A percentile compares a stretch with the other conserved stretches of the same genome.
Conservation (phyloP, 2,113 vertebrate species). For the Sclerurus mexicanus region DNA sequence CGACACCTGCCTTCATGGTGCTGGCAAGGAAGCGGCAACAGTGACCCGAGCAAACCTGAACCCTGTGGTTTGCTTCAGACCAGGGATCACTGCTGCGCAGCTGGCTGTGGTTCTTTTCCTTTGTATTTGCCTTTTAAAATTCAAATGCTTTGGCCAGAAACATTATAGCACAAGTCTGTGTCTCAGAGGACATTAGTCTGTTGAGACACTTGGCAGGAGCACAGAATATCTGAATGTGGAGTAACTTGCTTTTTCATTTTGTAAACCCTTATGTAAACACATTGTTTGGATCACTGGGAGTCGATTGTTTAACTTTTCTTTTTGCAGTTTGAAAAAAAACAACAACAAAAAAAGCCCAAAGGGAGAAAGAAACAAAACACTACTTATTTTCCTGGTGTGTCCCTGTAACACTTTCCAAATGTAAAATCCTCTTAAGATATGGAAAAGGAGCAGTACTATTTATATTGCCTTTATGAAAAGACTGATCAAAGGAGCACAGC, state of each 20-base stretch:
- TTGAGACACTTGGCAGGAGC: not conserved
- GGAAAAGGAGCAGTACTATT: slow-evolving; percentile 1
- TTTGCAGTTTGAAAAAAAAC: not conserved
- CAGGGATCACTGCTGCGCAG: not conserved
- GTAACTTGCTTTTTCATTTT: not conserved
- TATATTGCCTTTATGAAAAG: slow-evolving; percentile 44
- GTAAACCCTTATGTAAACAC: slow-evolving; percentile 1
- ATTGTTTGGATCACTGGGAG: slow-evolving; percentile 1
- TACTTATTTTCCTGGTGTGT: not conserved
- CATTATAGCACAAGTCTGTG: not conserved
- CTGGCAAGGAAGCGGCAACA: not conserved
- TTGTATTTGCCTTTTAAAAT: not conserved
- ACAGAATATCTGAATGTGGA: not conserved
- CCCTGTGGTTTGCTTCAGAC: not conserved
- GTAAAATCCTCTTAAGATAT: slow-evolving; percentile 30
- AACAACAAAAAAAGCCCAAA: not conserved
- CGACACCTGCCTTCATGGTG: not conserved
- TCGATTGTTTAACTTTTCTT: slow-evolving; percentile 31
- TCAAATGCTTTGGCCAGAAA: slow-evolving; percentile 15
- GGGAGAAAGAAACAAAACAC: not conserved
- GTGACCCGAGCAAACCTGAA: not conserved
- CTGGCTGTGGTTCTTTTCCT: not conserved
- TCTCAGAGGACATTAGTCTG: not conserved
- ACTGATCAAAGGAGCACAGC: slow-evolving; percentile 39
- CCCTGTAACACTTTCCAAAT: slow-evolving; percentile 8